Evolutionary conservation across 2,113 vertebrate species (phyloP), one percentile per base, ranked within the genome.

Genomic region (Ochotona princeps): DNA sequence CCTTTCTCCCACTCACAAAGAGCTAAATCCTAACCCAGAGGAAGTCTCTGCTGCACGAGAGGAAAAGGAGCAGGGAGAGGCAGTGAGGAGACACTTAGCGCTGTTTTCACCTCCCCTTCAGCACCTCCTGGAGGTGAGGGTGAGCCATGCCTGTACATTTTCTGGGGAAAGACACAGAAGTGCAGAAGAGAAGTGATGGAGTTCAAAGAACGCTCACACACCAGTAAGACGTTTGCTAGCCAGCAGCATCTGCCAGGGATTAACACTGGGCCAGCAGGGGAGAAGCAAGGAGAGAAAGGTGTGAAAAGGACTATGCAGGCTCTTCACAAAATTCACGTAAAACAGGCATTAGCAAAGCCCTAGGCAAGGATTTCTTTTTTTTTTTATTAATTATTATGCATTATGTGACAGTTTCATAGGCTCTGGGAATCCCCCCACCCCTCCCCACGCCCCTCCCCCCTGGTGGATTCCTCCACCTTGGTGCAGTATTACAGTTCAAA

Each of bases 21-120:
- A 8, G 60, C 23, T 74, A 9, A 35, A 12, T 49, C 67, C 51
- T 87, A 66, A 60, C 3, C 23, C 76, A 66, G 9, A 61, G 35
- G 73, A 21, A 25, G 1, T 13, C 66, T 91, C 51, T 51, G 26
- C 51, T 21, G 49, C 25, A 54, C 28, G 28, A 60, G 51, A 57
- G n/a, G 10, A 13, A 44, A 44, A n/a, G 17, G 3, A 11, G 18
- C 61, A n/a, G 38, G 49, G 23, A 65, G 6, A 17, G 0, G 1
- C 15, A 11, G 26, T 1, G 14, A 61, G 7, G 28, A 49, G 25
- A 65, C 9, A 0, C 7, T 2, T 26, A 10, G 11, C 15, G 0
- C 15, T 69, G 23, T 20, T 30, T 81, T 26, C 21, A 66, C 79
- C 17, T 54, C 51, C 57, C 93, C 74, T 57, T 86, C 20, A 47